Evolutionary conservation across 1,140 invertebrate species (phyloP).

Genomic region (Streblospio benedicti): DNA sequence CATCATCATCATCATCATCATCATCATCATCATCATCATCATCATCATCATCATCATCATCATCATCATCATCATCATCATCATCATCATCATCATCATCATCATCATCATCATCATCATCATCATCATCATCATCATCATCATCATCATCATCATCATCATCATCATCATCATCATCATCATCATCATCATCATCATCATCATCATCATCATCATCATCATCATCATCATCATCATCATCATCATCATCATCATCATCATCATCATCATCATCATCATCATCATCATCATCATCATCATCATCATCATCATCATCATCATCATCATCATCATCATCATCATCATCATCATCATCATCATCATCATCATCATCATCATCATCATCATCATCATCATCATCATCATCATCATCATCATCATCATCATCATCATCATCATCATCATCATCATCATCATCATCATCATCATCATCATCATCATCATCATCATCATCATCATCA

Average conservation of each 20-base stretch:
- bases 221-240: conserved; percentile 1
- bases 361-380: neutral
- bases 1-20: neutral
- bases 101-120: conserved; percentile 1
- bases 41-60: conserved; percentile 1
- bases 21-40: neutral
- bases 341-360: conserved; percentile 1
- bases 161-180: conserved; percentile 1
- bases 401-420: conserved; percentile 1
- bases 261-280: neutral
- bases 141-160: neutral
- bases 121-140: neutral
- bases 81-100: neutral
- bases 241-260: neutral
- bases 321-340: neutral
- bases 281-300: conserved; percentile 1
- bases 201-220: neutral
- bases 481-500: neutral
- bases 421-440: neutral
- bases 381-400: neutral
- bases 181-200: neutral
- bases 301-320: neutral
- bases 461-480: conserved; percentile 1
- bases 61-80: neutral
- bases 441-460: neutral